A percentile compares a stretch with the other conserved stretches of the same genome.
These are phyloP conservation scores for Nasonia vitripennis DNA, from an alignment of 1,140 invertebrate species.

Conservation along the genomic window DNA sequence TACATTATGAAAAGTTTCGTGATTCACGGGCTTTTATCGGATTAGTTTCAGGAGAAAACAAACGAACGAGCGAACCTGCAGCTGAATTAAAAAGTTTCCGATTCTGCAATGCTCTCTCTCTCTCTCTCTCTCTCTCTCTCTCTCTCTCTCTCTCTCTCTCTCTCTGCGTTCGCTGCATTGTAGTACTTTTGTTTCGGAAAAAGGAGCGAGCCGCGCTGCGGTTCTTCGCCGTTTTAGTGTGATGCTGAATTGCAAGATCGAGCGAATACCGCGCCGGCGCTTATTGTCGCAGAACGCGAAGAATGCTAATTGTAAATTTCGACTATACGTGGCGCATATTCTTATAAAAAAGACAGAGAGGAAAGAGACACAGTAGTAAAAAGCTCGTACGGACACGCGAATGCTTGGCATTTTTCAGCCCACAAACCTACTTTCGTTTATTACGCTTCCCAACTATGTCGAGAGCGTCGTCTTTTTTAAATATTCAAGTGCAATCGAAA, in stretches of 20 bases:
- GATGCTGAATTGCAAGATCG: background rate
- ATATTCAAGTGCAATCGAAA: background rate
- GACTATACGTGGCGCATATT: background rate
- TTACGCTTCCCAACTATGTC: background rate
- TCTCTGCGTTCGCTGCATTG: background rate
- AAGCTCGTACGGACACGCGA: background rate
- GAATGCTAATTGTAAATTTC: background rate
- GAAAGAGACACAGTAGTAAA: slow-evolving; percentile 21
- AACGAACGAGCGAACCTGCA: slow-evolving; percentile 11
- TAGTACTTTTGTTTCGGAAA: background rate
- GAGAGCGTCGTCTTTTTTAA: background rate
- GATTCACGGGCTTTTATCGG: slow-evolving; percentile 40
- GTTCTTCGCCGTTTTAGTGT: slow-evolving; percentile 23
- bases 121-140: too few species aligned
- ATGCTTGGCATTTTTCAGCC: slow-evolving; percentile 5
- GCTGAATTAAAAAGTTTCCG: slow-evolving; percentile 41
- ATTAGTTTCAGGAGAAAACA: slow-evolving; percentile 45
- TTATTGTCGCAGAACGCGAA: background rate
- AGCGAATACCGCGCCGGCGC: background rate
- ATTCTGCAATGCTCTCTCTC: slow-evolving; percentile 3
- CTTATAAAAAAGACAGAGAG: background rate
- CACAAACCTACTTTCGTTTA: slow-evolving; percentile 38
- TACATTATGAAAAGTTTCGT: slow-evolving; percentile 26
- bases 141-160: background rate
- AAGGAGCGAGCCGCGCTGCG: background rate